Evolutionary conservation across 2,113 vertebrate species (phyloP).

Genomic region (Albula goreensis): DNA sequence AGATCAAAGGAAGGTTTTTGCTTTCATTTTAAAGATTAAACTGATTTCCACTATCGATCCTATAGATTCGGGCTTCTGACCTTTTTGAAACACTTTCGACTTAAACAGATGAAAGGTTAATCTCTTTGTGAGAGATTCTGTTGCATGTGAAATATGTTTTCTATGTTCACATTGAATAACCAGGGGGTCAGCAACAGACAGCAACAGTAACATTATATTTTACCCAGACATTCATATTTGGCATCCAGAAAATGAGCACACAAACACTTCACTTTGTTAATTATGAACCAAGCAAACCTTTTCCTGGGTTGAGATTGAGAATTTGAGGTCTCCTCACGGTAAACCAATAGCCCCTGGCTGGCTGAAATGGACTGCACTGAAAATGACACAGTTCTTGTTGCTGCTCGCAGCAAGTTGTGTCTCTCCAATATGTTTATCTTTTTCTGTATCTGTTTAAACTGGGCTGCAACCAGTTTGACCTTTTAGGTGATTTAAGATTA

Average conservation of each 20-base stretch:
- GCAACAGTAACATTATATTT: not conserved
- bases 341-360: not conserved
- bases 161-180: not conserved
- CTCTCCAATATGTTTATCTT: too few relatives aligned
- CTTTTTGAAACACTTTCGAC: not conserved
- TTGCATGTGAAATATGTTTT: not conserved
- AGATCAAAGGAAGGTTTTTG: constrained; percentile 72
- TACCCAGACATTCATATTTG: not conserved
- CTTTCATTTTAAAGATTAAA: constrained; percentile 63
- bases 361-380: not conserved
- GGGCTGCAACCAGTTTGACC: too few relatives aligned
- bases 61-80: constrained; percentile 62
- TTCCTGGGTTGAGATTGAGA: not conserved
- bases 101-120: too few relatives aligned
- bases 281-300: not conserved
- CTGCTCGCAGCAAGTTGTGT: too few relatives aligned
- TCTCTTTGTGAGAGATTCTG: too few relatives aligned
- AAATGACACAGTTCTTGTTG: too few relatives aligned
- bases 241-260: not conserved
- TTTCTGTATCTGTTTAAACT: too few relatives aligned
- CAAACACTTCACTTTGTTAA: not conserved
- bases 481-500: too few relatives aligned
- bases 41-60: constrained; percentile 76
- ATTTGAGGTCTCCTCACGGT: not conserved
- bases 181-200: not conserved